These are phyloP conservation scores for Triplophysa tibetana DNA, from an alignment of 2,113 vertebrate species.

Conservation along the genomic window DNA sequence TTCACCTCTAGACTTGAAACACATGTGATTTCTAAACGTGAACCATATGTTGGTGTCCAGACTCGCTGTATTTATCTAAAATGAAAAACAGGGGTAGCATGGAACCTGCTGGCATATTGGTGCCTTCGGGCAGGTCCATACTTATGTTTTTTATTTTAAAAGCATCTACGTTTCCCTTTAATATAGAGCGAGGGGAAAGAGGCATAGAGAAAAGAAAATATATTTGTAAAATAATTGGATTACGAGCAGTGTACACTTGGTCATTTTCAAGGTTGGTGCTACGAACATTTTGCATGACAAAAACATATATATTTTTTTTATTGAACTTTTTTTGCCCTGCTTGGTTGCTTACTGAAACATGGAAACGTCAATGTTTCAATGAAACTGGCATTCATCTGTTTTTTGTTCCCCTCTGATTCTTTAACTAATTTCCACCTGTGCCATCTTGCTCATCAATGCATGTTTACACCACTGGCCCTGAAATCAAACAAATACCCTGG, in stretches of 20 bases:
- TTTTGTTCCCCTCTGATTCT: neutral
- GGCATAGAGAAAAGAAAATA: too few relatives aligned
- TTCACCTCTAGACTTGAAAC: conserved; percentile 27
- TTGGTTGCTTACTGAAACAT: too few relatives aligned
- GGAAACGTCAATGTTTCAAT: too few relatives aligned
- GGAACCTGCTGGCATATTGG: conserved; percentile 22
- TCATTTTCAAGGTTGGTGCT: neutral
- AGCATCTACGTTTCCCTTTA: conserved; percentile 31
- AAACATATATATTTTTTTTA: neutral
- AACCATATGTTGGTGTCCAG: conserved; percentile 31
- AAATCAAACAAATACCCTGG: too few relatives aligned
- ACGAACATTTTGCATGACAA: conserved; percentile 2
- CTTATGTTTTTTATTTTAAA: conserved; percentile 40
- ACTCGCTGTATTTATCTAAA: conserved; percentile 37
- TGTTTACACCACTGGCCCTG: neutral
- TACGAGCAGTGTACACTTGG: neutral
- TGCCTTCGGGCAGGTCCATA: conserved; percentile 20
- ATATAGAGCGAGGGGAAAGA: conserved; percentile 6
- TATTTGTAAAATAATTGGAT: conserved; percentile 8
- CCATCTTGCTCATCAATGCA: neutral
- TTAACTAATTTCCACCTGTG: neutral
- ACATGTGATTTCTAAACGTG: conserved; percentile 31
- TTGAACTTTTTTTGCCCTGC: too few relatives aligned
- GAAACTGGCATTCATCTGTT: neutral
- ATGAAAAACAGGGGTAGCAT: conserved; percentile 26